A percentile compares a stretch with the other conserved stretches of the same genome.
These are phyloP conservation scores for Caenorhabditis sinica DNA, from an alignment of 2,888 invertebrate species.

Conservation along the genomic window DNA sequence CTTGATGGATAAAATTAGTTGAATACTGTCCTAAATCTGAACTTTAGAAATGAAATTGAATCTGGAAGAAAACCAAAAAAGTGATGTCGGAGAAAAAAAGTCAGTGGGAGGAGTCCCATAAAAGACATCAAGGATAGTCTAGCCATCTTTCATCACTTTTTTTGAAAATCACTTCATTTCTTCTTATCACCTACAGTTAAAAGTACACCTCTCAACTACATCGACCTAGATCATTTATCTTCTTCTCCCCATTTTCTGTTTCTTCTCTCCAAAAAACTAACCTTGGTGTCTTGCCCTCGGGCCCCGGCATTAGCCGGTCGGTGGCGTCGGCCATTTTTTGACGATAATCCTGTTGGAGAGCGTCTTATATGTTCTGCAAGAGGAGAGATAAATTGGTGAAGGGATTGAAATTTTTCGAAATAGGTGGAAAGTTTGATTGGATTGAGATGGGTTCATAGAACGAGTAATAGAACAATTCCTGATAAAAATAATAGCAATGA, in stretches of 20 bases:
- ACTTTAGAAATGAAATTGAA: background rate
- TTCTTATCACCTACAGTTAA: slow-evolving; percentile 15
- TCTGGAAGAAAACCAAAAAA: background rate
- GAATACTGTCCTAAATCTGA: too few species aligned
- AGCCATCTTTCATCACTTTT: background rate
- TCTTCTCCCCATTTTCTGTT: background rate
- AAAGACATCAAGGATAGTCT: too few species aligned
- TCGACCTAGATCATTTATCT: slow-evolving; percentile 31
- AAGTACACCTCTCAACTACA: slow-evolving; percentile 8
- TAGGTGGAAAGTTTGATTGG: too few species aligned
- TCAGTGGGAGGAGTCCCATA: background rate
- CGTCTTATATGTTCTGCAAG: too few species aligned
- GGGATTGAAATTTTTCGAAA: too few species aligned
- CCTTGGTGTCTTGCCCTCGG: slow-evolving; percentile 75
- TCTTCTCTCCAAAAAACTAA: slow-evolving; percentile 38
- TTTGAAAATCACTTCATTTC: background rate
- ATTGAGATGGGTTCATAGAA: too few species aligned
- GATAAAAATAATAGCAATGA: too few species aligned
- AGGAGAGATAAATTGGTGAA: background rate
- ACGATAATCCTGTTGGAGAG: background rate
- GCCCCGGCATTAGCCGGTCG: slow-evolving; percentile 74
- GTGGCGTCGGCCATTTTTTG: slow-evolving; percentile 49
- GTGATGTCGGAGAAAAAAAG: background rate
- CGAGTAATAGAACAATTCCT: too few species aligned
- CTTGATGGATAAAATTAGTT: background rate